These are phyloP conservation scores for Spinibarbus caldwelli DNA, from an alignment of 2,797 vertebrate species.

Conservation along the genomic window DNA sequence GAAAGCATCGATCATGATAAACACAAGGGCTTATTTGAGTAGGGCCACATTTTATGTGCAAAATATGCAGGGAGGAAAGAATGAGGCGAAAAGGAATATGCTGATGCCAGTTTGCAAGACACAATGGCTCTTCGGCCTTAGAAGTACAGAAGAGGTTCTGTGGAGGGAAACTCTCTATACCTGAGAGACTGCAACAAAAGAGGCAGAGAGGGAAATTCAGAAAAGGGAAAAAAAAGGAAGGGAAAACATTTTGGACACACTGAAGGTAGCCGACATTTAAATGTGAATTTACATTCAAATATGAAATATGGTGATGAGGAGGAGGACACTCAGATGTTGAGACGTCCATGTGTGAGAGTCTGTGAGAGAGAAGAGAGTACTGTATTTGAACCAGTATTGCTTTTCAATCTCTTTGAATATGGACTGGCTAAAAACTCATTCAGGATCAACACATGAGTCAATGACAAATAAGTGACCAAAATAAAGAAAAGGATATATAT, in stretches of 20 bases:
- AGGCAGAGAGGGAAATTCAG: constrained; percentile 38
- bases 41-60: constrained; percentile 33
- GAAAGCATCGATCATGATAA: constrained; percentile 55
- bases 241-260: constrained; percentile 48
- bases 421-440: constrained; percentile 23
- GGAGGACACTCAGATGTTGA: constrained; percentile 49
- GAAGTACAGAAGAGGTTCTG: constrained; percentile 52
- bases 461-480: not conserved
- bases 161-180: constrained; percentile 47
- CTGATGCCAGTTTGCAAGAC: constrained; percentile 51
- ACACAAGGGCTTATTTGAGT: constrained; percentile 39
- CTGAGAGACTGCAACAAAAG: constrained; percentile 51
- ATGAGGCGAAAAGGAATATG: constrained; percentile 44
- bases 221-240: constrained; percentile 38
- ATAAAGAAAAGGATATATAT: not conserved
- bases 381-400: constrained; percentile 41
- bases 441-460: constrained; percentile 8
- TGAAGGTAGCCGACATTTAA: constrained; percentile 50
- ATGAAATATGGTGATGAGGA: constrained; percentile 57
- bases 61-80: constrained; percentile 37
- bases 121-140: constrained; percentile 44
- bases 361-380: not conserved
- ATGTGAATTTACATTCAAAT: constrained; percentile 62
- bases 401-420: constrained; percentile 44
- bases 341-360: constrained; percentile 39